Conservation (phyloP, 1,140 invertebrate genomes). For the Anagrus nilaparvatae region DNA sequence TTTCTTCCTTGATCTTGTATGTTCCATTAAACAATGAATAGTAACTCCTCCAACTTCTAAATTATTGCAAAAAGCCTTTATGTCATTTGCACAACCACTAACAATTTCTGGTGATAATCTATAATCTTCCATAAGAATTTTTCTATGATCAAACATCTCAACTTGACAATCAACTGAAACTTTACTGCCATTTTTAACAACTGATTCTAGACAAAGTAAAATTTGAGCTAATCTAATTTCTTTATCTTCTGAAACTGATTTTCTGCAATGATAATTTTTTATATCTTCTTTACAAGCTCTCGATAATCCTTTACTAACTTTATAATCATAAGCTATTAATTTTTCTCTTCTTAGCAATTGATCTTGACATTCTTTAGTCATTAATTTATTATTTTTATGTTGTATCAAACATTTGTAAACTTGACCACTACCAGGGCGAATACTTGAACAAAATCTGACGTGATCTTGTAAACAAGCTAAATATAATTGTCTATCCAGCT, state of each 20-base stretch:
- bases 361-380: conserved; percentile 66
- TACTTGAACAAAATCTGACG: conserved; percentile 56
- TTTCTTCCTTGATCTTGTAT: conserved; percentile 56
- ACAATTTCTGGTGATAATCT: conserved; percentile 87
- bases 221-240: conserved; percentile 82
- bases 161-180: conserved; percentile 65
- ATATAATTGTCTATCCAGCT: conserved; percentile 81
- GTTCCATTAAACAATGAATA: conserved; percentile 93
- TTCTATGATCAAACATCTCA: conserved; percentile 84
- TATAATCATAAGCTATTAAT: conserved; percentile 84
- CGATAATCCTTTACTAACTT: conserved; percentile 77
- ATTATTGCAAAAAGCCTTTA: conserved; percentile 59
- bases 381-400: conserved; percentile 65
- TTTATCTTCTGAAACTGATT: conserved; percentile 67
- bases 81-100: conserved; percentile 77
- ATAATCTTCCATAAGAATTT: conserved; percentile 87
- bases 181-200: conserved; percentile 64
- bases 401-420: conserved; percentile 89
- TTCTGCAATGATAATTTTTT: conserved; percentile 63
- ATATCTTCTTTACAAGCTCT: conserved; percentile 88
- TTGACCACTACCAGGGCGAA: conserved; percentile 59
- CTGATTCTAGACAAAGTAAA: conserved; percentile 83
- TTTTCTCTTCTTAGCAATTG: conserved; percentile 78
- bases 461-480: conserved; percentile 82
- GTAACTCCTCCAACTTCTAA: conserved; percentile 76